Percentiles rank a stretch among this genome's conserved stretches.
These are phyloP conservation scores for Salpingus planirostris DNA, from an alignment of 2,888 invertebrate species.

Conservation along the genomic window DNA sequence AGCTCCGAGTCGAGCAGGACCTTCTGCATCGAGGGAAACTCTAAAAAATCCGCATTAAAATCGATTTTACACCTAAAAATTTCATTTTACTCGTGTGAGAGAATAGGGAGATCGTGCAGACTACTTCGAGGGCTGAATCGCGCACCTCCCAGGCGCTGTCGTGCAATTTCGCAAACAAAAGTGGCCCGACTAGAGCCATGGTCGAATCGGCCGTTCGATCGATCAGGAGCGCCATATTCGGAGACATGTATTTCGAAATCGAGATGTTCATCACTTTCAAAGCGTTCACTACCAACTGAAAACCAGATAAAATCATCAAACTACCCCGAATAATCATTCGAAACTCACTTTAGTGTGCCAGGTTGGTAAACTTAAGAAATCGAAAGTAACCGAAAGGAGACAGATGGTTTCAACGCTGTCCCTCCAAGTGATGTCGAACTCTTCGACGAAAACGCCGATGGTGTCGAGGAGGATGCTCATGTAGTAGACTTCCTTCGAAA, in stretches of 20 bases:
- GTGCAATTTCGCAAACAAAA: constrained; percentile 60
- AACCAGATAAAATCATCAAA: no score
- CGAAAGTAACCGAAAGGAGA: constrained; percentile 47
- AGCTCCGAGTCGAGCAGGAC: constrained; percentile 58
- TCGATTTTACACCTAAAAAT: no score
- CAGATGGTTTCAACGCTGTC: constrained; percentile 69
- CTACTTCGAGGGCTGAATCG: constrained; percentile 65
- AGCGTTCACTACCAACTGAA: constrained; percentile 58
- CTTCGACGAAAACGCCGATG: constrained; percentile 54
- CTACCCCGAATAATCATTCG: no score
- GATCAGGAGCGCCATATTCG: constrained; percentile 64
- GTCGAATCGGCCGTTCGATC: constrained; percentile 55
- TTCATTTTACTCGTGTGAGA: constrained; percentile 65
- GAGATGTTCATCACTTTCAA: constrained; percentile 60
- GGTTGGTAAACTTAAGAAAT: constrained; percentile 46
- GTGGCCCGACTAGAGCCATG: constrained; percentile 56
- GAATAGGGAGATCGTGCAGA: constrained; percentile 60
- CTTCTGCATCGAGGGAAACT: constrained; percentile 69
- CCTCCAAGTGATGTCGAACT: constrained; percentile 66
- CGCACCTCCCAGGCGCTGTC: constrained; percentile 71
- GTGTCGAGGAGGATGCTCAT: constrained; percentile 57
- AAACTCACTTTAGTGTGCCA: constrained; percentile 48
- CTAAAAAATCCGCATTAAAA: constrained; percentile 41
- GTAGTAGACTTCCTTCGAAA: constrained; percentile 40
- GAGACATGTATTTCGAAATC: constrained; percentile 66